Evolutionary conservation across 2,113 vertebrate genomes (phyloP).

Genomic region (Pelobates fuscus): DNA sequence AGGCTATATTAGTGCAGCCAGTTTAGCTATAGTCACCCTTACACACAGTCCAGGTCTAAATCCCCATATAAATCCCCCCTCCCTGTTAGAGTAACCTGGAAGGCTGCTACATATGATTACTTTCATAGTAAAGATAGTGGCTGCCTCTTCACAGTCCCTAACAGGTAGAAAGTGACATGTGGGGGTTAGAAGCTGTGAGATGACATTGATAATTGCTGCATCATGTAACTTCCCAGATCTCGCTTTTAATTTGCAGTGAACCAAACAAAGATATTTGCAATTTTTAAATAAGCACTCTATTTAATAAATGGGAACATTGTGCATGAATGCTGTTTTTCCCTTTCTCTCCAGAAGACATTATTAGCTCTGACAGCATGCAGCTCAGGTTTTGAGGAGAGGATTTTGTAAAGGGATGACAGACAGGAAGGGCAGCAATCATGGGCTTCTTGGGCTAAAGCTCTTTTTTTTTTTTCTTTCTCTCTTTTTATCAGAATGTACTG

Average conservation of each 20-base stretch:
- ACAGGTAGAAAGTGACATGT: conserved; percentile 44
- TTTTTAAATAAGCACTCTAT: conserved; percentile 72
- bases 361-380: conserved; percentile 98
- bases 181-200: conserved; percentile 60
- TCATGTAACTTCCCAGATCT: conserved; percentile 69
- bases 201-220: conserved; percentile 68
- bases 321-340: conserved; percentile 62
- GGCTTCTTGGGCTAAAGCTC: conserved; percentile 81
- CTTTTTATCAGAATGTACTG: conserved; percentile 97
- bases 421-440: conserved; percentile 99
- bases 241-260: conserved; percentile 75
- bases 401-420: conserved; percentile 98
- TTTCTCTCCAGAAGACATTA: conserved; percentile 85
- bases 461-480: conserved; percentile 56
- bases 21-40: no score
- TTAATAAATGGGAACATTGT: conserved; percentile 86
- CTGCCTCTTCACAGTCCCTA: neutral
- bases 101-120: neutral
- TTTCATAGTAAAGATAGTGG: neutral
- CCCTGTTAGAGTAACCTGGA: neutral
- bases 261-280: conserved; percentile 76
- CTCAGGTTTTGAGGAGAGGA: conserved; percentile 94
- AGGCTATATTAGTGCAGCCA: no score
- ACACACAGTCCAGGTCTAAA: no score
- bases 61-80: neutral